Percentiles rank a stretch among this genome's conserved stretches.
Conservation (phyloP, 2,113 vertebrate species). For the Orcinus orca region DNA sequence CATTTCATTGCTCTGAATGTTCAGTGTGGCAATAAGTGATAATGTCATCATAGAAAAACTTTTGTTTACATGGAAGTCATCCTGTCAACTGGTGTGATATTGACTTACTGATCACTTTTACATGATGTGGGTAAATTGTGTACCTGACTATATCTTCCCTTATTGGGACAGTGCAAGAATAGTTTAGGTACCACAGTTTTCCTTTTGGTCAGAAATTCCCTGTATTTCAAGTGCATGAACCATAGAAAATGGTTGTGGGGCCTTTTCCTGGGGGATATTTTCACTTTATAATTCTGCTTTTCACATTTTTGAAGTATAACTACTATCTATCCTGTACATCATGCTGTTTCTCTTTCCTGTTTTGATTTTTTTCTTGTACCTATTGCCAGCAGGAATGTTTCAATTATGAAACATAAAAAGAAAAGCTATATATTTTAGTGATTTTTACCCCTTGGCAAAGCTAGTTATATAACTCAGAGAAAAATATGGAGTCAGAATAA, state of each 20-base stretch:
- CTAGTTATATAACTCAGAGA: not conserved
- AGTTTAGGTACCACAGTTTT: not conserved
- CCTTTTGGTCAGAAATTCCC: not conserved
- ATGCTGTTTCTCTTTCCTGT: not conserved
- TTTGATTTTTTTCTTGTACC: not conserved
- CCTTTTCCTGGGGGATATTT: not conserved
- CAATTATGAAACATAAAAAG: not conserved
- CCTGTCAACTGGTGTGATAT: not conserved
- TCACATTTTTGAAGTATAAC: not conserved
- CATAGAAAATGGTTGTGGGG: not conserved
- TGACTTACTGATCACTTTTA: not conserved
- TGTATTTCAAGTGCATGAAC: not conserved
- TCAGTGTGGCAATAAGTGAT: not conserved
- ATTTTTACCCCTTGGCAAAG: not conserved
- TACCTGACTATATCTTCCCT: not conserved
- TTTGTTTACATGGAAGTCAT: not conserved
- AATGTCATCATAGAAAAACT: not conserved
- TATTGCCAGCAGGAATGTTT: not conserved
- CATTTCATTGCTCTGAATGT: not conserved
- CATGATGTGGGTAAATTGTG: not conserved
- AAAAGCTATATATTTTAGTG: not conserved
- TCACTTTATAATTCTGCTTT: not conserved
- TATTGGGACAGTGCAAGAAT: not conserved
- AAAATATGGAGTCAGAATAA: slow-evolving; percentile 18
- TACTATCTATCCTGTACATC: not conserved